Evolutionary conservation across 2,113 vertebrate species (phyloP).

Genomic region (Nematolebias whitei): DNA sequence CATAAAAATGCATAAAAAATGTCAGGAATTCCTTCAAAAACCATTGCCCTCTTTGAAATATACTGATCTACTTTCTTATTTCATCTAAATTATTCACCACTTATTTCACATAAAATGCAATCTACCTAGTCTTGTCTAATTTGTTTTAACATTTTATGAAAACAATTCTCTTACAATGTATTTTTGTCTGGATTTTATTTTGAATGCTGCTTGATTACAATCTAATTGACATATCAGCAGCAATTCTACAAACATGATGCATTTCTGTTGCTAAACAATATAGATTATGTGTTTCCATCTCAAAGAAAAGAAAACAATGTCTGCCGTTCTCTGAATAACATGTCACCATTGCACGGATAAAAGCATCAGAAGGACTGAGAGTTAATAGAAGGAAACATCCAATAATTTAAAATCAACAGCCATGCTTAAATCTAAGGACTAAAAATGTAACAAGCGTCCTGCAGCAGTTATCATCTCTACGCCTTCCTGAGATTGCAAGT

Average conservation of each 20-base stretch:
- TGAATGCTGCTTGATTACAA: too few relatives aligned
- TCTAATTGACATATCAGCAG: not conserved
- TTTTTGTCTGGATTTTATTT: too few relatives aligned
- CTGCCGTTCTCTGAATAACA: conserved; percentile 47
- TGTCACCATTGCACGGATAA: conserved; percentile 58
- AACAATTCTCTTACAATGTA: too few relatives aligned
- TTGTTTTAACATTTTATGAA: too few relatives aligned
- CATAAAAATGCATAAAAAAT: not conserved
- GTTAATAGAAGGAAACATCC: conserved; percentile 56
- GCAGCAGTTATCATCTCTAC: conserved; percentile 49
- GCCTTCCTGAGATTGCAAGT: conserved; percentile 37
- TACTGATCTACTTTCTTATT: too few relatives aligned
- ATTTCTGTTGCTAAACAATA: not conserved
- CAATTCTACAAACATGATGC: not conserved
- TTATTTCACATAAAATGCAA: too few relatives aligned
- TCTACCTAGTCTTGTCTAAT: too few relatives aligned
- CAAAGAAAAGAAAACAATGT: conserved; percentile 45
- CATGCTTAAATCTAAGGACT: conserved; percentile 37
- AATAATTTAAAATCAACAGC: conserved; percentile 69
- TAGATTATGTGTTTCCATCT: conserved; percentile 31
- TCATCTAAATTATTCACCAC: too few relatives aligned
- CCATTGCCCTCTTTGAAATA: not conserved
- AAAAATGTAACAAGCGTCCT: conserved; percentile 32
- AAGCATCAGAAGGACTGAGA: conserved; percentile 33
- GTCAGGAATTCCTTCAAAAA: not conserved